These are phyloP conservation scores for Podarcis siculus DNA, from an alignment of 2,797 vertebrate species.

Conservation along the genomic window DNA sequence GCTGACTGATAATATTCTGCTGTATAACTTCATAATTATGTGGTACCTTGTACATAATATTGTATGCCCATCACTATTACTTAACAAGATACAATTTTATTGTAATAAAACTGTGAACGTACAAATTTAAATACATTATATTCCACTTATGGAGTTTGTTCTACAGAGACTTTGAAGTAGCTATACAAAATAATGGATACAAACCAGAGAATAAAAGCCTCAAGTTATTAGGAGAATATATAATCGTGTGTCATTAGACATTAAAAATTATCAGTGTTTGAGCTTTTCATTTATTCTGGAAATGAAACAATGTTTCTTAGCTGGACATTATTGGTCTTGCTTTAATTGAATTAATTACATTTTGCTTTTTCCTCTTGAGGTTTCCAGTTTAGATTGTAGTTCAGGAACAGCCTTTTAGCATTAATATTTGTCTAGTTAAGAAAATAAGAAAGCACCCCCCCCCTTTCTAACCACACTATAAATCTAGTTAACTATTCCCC, in stretches of 20 bases:
- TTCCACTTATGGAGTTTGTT: neutral
- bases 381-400: neutral
- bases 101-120: neutral
- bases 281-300: neutral
- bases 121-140: neutral
- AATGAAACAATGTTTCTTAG: neutral
- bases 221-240: neutral
- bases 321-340: conserved; percentile 7
- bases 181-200: neutral
- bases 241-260: neutral
- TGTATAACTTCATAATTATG: neutral
- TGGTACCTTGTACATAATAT: neutral
- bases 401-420: conserved; percentile 13
- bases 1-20: neutral
- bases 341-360: conserved; percentile 29
- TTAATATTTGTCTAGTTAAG: conserved; percentile 6
- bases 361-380: neutral
- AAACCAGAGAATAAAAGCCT: conserved; percentile 9
- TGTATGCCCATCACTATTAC: neutral
- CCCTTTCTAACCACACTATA: neutral
- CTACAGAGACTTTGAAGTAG: conserved; percentile 25
- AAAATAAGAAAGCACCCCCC: neutral
- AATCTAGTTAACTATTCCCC: conserved; percentile 12
- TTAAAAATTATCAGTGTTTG: conserved; percentile 9
- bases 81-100: neutral